Base-by-base conservation (phyloP, 2,888 invertebrate genomes). In the Mimas tiliae region DNA sequence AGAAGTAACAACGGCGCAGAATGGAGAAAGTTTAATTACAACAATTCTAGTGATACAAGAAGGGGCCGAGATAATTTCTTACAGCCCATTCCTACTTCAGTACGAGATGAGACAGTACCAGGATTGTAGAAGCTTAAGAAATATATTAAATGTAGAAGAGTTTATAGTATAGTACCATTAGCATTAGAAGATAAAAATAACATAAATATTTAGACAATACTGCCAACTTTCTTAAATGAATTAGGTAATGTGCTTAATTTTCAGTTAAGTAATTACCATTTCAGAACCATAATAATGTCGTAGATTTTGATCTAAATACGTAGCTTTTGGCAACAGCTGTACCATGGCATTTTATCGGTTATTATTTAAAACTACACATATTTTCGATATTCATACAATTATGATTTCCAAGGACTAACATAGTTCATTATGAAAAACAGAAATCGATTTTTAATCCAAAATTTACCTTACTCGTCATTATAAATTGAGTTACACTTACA, bases 51-150 rank as follows among this genome's bases (percentile, higher is more conserved):
- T 83, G 78, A 71, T 76, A 79, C 77, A 77, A 76, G 78, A 77
- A 78, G 80, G 76, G 76, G 80, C 77, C 73, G 76, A 86, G 88
- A 88, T 88, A 88, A 90, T 90, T 87, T 87, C 88, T 86, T 87
- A 86, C 86, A 83, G 88, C 85, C 89, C 84, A 89, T 89, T 88
- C 73, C 74, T 78, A 63, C 78, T 80, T 81, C 80, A 76, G 75
- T 79, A 76, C 79, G 82, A 81, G 78, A 76, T 64, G 21, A 48
- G 55, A 34, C 55, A 65, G 47, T n/a, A 33, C 48, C 6, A 11
- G 16, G 7, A 16, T 47, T 16, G 38, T 45, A 47, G 16, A 16
- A 47, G 11, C 53, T 6, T 53, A n/a, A 33, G 34, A 48, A 7
- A 16, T 7, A 48, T 48, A 48, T 48, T 16, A 48, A 48, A 48